These are phyloP conservation scores for Phytoseiulus persimilis DNA, from an alignment of 2,888 invertebrate genomes.

Conservation along the genomic window DNA sequence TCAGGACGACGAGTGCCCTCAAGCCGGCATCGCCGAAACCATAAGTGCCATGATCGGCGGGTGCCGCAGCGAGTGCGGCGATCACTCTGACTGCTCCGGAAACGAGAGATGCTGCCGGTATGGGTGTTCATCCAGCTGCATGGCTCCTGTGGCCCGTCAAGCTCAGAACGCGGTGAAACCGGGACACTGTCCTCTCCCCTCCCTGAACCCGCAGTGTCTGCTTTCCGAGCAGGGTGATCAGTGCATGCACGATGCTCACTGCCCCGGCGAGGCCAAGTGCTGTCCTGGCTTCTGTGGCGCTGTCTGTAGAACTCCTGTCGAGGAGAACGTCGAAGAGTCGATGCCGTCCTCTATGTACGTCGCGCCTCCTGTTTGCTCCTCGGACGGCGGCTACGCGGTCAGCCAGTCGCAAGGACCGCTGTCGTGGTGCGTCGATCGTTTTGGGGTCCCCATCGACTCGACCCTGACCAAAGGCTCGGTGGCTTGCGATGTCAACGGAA, in stretches of 20 bases:
- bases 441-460: slow-evolving; percentile 46
- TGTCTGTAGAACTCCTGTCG: slow-evolving; percentile 43
- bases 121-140: slow-evolving; percentile 46
- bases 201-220: slow-evolving; percentile 7
- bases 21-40: slow-evolving; percentile 14
- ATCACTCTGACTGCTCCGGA: slow-evolving; percentile 46
- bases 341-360: slow-evolving; percentile 46
- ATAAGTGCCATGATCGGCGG: neutral
- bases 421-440: slow-evolving; percentile 47
- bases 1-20: slow-evolving; percentile 11
- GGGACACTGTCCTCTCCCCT: slow-evolving; percentile 43
- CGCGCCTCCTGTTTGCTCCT: slow-evolving; percentile 47
- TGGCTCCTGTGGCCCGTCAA: slow-evolving; percentile 41
- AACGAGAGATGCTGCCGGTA: slow-evolving; percentile 47
- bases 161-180: slow-evolving; percentile 41
- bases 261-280: slow-evolving; percentile 43
- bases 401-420: slow-evolving; percentile 48
- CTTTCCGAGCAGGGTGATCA: slow-evolving; percentile 32
- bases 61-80: slow-evolving; percentile 43
- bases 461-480: slow-evolving; percentile 47
- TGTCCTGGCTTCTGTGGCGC: slow-evolving; percentile 44
- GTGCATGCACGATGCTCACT: slow-evolving; percentile 43
- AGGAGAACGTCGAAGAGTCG: slow-evolving; percentile 40
- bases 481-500: slow-evolving; percentile 45
- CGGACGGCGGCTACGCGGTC: slow-evolving; percentile 47